phyloP scores from a whole-genome alignment of 2,797 vertebrate genomes.

The Paedocypris micromegethes region DNA sequence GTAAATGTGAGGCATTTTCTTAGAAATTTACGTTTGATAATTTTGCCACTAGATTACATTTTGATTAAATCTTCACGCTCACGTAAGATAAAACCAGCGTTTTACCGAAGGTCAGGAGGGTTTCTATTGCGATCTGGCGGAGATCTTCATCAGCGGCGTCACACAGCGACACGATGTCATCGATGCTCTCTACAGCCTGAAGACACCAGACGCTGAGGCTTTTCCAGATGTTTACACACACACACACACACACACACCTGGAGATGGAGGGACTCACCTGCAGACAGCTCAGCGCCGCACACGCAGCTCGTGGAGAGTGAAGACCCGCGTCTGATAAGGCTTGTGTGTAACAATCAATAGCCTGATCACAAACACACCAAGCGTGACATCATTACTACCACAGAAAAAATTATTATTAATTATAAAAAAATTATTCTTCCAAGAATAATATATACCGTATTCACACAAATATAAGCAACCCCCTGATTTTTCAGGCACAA shows the following conservation, averaged over 20 bases:
- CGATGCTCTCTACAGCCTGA: slow-evolving; percentile 89
- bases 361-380: slow-evolving; percentile 63
- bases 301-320: slow-evolving; percentile 83
- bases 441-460: too few species aligned
- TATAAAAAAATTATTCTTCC: too few species aligned
- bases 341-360: slow-evolving; percentile 87
- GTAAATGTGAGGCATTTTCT: too few species aligned
- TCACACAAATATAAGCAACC: too few species aligned
- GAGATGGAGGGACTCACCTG: slow-evolving; percentile 69
- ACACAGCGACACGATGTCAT: slow-evolving; percentile 80
- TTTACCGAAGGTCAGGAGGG: slow-evolving; percentile 87
- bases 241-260: slow-evolving; percentile 7
- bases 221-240: neutral
- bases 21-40: too few species aligned
- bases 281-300: slow-evolving; percentile 84
- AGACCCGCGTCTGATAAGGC: slow-evolving; percentile 80
- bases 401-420: too few species aligned
- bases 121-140: slow-evolving; percentile 86
- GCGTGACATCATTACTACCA: too few species aligned
- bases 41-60: too few species aligned
- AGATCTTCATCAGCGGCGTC: slow-evolving; percentile 88
- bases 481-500: too few species aligned
- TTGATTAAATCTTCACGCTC: too few species aligned
- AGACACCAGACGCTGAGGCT: neutral
- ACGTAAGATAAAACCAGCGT: neutral